Base-by-base conservation (phyloP, 2,888 invertebrate genomes). In the Drosophila nigricruria region DNA sequence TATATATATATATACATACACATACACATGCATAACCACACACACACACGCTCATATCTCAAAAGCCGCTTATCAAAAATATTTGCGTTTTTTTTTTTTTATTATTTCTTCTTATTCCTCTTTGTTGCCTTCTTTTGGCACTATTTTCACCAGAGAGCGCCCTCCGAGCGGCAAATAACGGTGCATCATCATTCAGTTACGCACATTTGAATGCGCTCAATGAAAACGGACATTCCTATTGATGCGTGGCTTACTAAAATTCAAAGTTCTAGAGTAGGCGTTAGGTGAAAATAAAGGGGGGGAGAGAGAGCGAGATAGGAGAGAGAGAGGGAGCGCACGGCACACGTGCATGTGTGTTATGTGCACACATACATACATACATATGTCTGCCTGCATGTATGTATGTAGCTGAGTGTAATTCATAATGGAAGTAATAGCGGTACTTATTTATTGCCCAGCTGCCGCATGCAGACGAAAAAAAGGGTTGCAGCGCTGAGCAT, bases 21-120 rank as follows among this genome's bases (percentile, higher is more conserved):
- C 50, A 10, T 5, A 25, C 25, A 25, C 25, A 25, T 5, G 25
- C 25, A 25, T 5, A 25, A 25, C 5, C 8, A 50, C 61, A 47
- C 20, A 32, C 18, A 52, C 45, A 5, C 57, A 50, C 47, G 30
- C n/a, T 63, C 56, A 75, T 72, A 80, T 77, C 79, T 80, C 62
- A 68, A 42, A 69, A 57, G 56, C 49, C 72, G 77, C 79, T 79
- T 79, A 79, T 79, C 79, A 79, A 64, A 81, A 62, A 50, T 65
- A 54, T 71, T 42, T 67, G 59, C 64, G 60, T 56, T 68, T 49
- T 64, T 69, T 67, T 67, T 27, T 27, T 27, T 6, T 27, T 27
- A n/a, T 52, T 73, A 53, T n/a, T n/a, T n/a, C n/a, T 30, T 30
- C 30, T 67, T 79, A 20, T 65, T 79, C 47, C 56, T 61, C 52